Percentiles rank a stretch among this genome's conserved stretches.
Evolutionary conservation across 1,140 invertebrate species (phyloP).

Genomic region (Ceratina japonica): DNA sequence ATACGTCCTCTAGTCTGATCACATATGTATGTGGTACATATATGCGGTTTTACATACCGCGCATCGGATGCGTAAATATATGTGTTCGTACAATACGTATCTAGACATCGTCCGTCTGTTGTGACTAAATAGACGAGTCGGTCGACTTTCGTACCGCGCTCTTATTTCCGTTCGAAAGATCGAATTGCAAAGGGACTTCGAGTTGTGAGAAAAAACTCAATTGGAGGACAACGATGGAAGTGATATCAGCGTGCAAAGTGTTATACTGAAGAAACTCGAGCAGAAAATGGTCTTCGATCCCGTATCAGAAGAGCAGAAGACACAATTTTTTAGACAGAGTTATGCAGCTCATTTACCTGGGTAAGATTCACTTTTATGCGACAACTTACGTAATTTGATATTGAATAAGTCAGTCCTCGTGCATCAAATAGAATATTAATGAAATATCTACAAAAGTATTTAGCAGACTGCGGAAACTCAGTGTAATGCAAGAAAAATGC

Average conservation of each 20-base stretch:
- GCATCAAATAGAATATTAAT: no score
- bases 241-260: not conserved
- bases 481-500: no score
- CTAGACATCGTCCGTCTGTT: no score
- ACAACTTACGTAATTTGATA: not conserved
- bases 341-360: conserved; percentile 76
- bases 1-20: no score
- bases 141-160: not conserved
- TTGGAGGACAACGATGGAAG: not conserved
- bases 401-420: no score
- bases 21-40: no score
- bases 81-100: not conserved
- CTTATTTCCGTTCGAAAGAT: not conserved
- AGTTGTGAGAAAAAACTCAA: not conserved
- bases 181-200: not conserved
- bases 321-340: conserved; percentile 72
- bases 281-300: conserved; percentile 74
- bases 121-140: not conserved
- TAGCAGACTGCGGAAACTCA: not conserved
- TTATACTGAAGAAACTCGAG: conserved; percentile 2
- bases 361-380: conserved; percentile 55
- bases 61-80: not conserved
- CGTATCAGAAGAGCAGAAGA: conserved; percentile 68
- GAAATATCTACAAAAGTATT: not conserved
- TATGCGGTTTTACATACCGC: no score